Base-by-base conservation (phyloP, 2,797 vertebrate species). In the Pogoniulus pusillus region DNA sequence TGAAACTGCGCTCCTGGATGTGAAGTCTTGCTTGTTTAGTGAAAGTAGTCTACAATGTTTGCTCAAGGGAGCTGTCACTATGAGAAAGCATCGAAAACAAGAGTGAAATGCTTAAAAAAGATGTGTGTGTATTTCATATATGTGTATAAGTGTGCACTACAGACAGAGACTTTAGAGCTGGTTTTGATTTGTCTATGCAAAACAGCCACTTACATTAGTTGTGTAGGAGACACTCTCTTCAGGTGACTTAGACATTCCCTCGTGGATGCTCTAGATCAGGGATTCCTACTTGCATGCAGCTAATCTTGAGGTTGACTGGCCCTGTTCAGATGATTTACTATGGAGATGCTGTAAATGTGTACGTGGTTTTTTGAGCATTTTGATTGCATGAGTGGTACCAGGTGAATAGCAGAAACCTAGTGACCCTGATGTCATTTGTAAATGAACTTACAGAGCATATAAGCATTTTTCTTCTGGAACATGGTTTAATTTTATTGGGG, bases 251-350 rank as follows among this genome's bases (percentile, higher is more conserved):
- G 59, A 14, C 5, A 3, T 49, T 55, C 47, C 79, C 82, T 66
- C 27, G 4, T 32, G 39, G 34, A 30, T 37, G 37, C 55, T 88
- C 76, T 80, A 34, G 55, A 39, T 82, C 54, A 65, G 24, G 43
- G 39, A 60, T 91, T 85, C 81, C n/a, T 49, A 26, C 29, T 94
- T 6, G 1, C n/a, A 24, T 53, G 35, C 32, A 75, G 45, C 37
- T 92, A 30, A 87, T 82, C 37, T 66, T 2, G 3, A n/a, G 12
- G 16, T 63, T 88, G 66, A 41, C 35, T 88, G 57, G 60, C 55
- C 79, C 71, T 15, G 16, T 94, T 91, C 72, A 66, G 30, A 58
- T 91, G 71, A 68, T 69, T 86, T 81, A 71, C 74, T 82, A 75
- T 63, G 80, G 60, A 83, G 82, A n/a, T 86, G 34, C n/a, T 84